A percentile compares a stretch with the other conserved stretches of the same genome.
Evolutionary conservation across 2,888 invertebrate species (phyloP).

Genomic region (Heteropelma amictum): DNA sequence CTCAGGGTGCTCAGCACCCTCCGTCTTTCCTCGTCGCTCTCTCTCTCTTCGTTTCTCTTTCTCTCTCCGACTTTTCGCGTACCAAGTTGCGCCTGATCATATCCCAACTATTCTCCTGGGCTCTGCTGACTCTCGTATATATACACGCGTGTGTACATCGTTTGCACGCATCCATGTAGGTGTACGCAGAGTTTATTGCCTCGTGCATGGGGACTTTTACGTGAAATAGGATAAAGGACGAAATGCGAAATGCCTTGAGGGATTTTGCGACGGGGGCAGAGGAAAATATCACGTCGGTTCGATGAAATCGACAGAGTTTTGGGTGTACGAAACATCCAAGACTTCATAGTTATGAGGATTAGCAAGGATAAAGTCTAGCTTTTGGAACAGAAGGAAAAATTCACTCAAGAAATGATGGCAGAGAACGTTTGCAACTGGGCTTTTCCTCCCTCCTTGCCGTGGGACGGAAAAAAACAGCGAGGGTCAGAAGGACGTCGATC

Average conservation of each 20-base stretch:
- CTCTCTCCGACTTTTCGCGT: conserved; percentile 6
- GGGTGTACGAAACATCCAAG: too few species aligned
- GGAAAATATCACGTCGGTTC: neutral
- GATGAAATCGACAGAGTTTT: too few species aligned
- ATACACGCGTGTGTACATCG: neutral
- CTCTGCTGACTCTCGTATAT: conserved; percentile 39
- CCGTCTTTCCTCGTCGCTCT: neutral
- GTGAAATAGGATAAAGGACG: neutral
- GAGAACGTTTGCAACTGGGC: conserved; percentile 30
- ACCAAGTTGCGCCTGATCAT: conserved; percentile 39
- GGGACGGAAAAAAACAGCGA: conserved; percentile 38
- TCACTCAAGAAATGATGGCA: conserved; percentile 7
- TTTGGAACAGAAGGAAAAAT: conserved; percentile 30
- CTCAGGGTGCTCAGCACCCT: conserved; percentile 53
- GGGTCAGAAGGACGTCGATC: conserved; percentile 58
- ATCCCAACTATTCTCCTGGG: conserved; percentile 45
- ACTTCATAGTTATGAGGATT: too few species aligned
- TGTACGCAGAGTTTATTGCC: conserved; percentile 14
- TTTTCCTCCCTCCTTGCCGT: conserved; percentile 21
- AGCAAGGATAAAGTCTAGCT: too few species aligned
- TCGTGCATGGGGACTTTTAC: conserved; percentile 8
- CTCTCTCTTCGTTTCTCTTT: conserved; percentile 17
- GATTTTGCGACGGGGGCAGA: neutral
- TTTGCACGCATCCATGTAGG: conserved; percentile 37
- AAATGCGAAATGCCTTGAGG: neutral